Evolutionary conservation across 1,140 invertebrate species (phyloP), one percentile per base, ranked within the genome.

Genomic region (Macrosteles quadrilineatus): DNA sequence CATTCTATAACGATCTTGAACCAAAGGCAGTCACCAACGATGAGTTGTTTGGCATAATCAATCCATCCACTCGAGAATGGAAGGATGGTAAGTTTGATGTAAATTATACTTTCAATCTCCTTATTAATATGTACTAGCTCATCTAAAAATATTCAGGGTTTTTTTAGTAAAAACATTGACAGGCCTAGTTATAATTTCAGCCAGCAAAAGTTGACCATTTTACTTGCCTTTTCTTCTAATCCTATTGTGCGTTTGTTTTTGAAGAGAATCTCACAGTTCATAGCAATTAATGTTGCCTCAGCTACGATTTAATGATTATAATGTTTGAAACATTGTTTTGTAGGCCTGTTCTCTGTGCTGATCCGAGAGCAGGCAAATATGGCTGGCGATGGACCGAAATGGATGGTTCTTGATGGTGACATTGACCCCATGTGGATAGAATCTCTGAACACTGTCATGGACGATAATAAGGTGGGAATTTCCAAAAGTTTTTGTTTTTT

Each of bases 401-500:
- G 96, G 96, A 96, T 98, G 75, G 90, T 98, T 1, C 85, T 98
- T 19, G 96, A 98, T 79, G 96, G 96, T 32, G 96, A 98, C 78
- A 97, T 98, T 76, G 96, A 98, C 85, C 95, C 95, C 0, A 96
- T 97, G 94, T 97, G 95, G 95, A 97, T 97, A 75, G 95, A 97
- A 82, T 96, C 93, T 1, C 84, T 97, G 0, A 97, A 97, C 76
- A 92, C 91, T 1, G 82, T 93, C 12, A 93, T 93, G 91, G 91
- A 93, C 75, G 91, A 93, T 76, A 93, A 93, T 75, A 93, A 93
- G 81, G 88, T 86, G 68, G 23, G n/a, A n/a, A n/a, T n/a, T n/a
- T n/a, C n/a, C n/a, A n/a, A 47, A 27, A 40, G 30, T 19, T 43
- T 47, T 23, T 53, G 50, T 12, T 36, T 43, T 45, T 23, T 32